phyloP scores from a whole-genome alignment of 2,113 vertebrate genomes.

The Ammodytes dubius region DNA sequence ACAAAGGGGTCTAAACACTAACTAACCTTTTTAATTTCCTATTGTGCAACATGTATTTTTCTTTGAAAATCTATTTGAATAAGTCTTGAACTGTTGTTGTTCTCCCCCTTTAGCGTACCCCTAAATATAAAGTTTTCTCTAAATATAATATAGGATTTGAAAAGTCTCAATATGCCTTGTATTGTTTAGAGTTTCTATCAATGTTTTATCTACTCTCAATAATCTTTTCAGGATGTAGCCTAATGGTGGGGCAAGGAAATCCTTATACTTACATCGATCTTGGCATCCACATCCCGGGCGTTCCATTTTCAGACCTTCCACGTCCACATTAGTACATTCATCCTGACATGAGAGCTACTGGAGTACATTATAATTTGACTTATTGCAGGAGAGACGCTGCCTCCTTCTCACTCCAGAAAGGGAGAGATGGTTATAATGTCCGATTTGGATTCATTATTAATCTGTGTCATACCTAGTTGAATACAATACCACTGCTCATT shows the following conservation, averaged over 20 bases:
- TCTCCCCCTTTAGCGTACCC: too few species aligned
- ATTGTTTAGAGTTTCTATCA: background rate
- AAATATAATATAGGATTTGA: background rate
- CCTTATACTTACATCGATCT: too few species aligned
- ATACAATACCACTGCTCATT: slow-evolving; percentile 5
- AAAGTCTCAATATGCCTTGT: background rate
- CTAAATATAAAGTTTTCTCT: too few species aligned
- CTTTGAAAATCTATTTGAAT: too few species aligned
- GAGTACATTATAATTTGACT: slow-evolving; percentile 4
- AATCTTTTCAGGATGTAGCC: background rate
- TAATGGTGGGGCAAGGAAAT: too few species aligned
- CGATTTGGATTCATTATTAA: slow-evolving; percentile 9
- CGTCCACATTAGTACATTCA: slow-evolving; percentile 14
- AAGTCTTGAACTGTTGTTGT: too few species aligned
- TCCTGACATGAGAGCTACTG: background rate
- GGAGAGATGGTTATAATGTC: background rate
- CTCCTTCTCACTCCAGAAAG: slow-evolving; percentile 10
- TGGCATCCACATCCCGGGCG: background rate
- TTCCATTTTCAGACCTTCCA: background rate
- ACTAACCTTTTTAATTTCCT: too few species aligned
- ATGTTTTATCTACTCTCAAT: background rate
- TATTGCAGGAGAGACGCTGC: background rate
- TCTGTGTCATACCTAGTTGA: slow-evolving; percentile 8
- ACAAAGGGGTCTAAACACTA: too few species aligned
- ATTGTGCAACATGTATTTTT: too few species aligned